A percentile compares a stretch with the other conserved stretches of the same genome.
Conservation (phyloP, 2,888 invertebrate species). For the Encarsia formosa region DNA sequence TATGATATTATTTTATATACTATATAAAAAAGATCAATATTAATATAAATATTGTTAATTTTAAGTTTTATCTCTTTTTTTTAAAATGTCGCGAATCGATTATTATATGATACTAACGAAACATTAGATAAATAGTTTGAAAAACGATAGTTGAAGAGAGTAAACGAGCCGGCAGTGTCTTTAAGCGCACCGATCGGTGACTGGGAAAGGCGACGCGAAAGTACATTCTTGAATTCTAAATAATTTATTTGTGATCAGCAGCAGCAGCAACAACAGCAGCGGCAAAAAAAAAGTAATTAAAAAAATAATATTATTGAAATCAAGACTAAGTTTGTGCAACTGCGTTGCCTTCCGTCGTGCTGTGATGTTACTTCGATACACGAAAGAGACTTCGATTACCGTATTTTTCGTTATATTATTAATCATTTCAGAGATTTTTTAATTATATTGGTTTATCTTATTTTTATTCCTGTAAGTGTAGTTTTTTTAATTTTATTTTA, state of each 20-base stretch:
- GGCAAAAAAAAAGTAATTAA: too few relatives aligned
- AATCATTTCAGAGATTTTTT: slow-evolving; percentile 8
- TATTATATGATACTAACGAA: slow-evolving; percentile 11
- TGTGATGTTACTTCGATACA: slow-evolving; percentile 24
- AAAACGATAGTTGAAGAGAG: not conserved
- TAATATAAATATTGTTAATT: slow-evolving; percentile 14
- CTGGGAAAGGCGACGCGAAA: not conserved
- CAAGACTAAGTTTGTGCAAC: slow-evolving; percentile 13
- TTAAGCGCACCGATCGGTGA: slow-evolving; percentile 17
- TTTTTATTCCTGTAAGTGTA: slow-evolving; percentile 6
- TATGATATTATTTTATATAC: too few relatives aligned
- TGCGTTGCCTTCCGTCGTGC: slow-evolving; percentile 25
- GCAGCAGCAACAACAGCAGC: too few relatives aligned
- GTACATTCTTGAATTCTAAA: too few relatives aligned
- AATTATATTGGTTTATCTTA: slow-evolving; percentile 14
- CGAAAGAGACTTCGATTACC: slow-evolving; percentile 20
- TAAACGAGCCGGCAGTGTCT: slow-evolving; percentile 16
- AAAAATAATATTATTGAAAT: too few relatives aligned
- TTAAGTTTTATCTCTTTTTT: slow-evolving; percentile 11
- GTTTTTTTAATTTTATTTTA: not conserved
- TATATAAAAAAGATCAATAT: too few relatives aligned
- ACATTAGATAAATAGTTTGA: not conserved
- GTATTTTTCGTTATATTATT: slow-evolving; percentile 13
- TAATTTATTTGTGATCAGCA: too few relatives aligned
- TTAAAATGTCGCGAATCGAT: slow-evolving; percentile 20